phyloP scores from a whole-genome alignment of 2,888 invertebrate genomes.

The Melanophora roralis region DNA sequence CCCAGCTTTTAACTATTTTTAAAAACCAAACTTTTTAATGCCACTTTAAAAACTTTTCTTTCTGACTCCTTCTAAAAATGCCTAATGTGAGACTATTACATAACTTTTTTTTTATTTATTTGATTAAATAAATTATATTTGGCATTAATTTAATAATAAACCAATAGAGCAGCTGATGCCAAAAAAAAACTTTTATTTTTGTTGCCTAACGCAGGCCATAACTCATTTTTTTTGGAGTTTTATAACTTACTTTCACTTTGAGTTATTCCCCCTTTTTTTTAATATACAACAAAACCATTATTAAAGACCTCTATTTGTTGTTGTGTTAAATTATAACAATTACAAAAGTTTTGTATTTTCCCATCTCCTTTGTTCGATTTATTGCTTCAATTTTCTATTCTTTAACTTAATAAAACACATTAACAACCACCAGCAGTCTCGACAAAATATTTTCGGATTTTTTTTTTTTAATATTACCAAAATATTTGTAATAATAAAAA shows the following conservation, averaged over 20 bases:
- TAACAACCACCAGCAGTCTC: conserved; percentile 33
- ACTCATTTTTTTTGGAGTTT: conserved; percentile 5
- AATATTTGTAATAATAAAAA: conserved; percentile 39
- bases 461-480: conserved; percentile 2
- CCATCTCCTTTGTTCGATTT: neutral
- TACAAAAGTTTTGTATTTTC: conserved; percentile 8
- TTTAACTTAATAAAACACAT: conserved; percentile 37
- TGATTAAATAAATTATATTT: conserved; percentile 53
- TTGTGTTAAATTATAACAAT: neutral
- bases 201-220: neutral
- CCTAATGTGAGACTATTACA: neutral
- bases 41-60: no score
- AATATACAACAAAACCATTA: no score
- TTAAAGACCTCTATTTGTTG: no score
- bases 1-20: no score
- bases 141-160: conserved; percentile 46
- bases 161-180: conserved; percentile 39
- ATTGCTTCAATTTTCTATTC: neutral
- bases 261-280: neutral
- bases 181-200: conserved; percentile 12
- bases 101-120: conserved; percentile 14
- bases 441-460: neutral
- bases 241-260: neutral
- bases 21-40: neutral
- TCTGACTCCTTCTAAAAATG: no score